These are phyloP conservation scores for Polypedilum vanderplanki DNA, from an alignment of 1,140 invertebrate species.

Conservation along the genomic window DNA sequence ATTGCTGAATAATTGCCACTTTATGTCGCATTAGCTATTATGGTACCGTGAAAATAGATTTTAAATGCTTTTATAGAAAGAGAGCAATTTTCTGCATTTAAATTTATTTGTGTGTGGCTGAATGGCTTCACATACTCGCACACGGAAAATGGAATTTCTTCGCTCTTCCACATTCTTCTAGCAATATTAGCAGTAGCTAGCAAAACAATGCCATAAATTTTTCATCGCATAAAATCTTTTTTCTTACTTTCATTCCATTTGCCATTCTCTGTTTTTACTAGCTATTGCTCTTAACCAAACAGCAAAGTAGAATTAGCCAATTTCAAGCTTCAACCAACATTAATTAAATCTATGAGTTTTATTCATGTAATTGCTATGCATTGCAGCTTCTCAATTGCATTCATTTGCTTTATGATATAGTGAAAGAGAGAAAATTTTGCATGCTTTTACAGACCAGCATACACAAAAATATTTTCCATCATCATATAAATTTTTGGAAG, in stretches of 20 bases:
- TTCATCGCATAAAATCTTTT: neutral
- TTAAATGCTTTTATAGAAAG: neutral
- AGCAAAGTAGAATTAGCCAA: slow-evolving; percentile 2
- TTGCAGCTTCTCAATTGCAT: neutral
- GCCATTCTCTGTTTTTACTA: neutral
- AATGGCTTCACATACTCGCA: neutral
- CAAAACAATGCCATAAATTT: slow-evolving; percentile 2
- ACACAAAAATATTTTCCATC: neutral
- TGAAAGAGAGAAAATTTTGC: neutral
- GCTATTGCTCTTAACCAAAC: neutral
- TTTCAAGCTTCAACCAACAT: slow-evolving; percentile 17
- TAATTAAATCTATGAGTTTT: neutral
- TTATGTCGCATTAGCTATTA: neutral
- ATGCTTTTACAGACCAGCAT: neutral
- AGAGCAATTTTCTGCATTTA: neutral
- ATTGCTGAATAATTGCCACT: neutral
- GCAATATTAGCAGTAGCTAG: neutral
- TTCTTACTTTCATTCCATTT: neutral
- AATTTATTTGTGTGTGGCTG: slow-evolving; percentile 19
- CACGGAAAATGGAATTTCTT: neutral
- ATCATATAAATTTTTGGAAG: neutral
- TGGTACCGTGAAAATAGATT: neutral
- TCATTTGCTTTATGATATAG: neutral
- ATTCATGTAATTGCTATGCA: neutral
- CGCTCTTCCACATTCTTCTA: neutral